These are phyloP conservation scores for Rotaria socialis DNA, from an alignment of 2,888 invertebrate species.

Conservation along the genomic window DNA sequence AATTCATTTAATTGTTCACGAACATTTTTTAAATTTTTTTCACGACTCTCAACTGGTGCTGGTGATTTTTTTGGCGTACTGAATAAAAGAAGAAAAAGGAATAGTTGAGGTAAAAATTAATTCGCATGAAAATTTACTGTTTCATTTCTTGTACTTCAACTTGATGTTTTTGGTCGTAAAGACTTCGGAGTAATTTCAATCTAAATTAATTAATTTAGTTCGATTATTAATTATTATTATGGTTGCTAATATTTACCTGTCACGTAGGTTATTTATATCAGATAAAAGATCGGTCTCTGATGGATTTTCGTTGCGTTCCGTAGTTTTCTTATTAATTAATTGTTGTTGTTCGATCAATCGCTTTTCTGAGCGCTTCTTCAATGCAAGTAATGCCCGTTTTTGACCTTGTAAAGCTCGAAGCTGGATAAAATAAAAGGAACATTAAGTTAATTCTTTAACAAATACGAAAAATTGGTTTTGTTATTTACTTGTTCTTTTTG, in stretches of 20 bases:
- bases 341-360: conserved; percentile 18
- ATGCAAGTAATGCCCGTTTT: background rate
- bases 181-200: conserved; percentile 3
- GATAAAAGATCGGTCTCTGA: conserved; percentile 11
- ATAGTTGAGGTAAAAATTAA: no score
- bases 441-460: background rate
- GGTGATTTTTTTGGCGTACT: background rate
- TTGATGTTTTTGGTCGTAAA: conserved; percentile 29
- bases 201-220: background rate
- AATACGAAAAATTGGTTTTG: background rate
- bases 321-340: background rate
- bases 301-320: background rate
- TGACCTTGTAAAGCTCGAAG: conserved; percentile 13
- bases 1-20: background rate
- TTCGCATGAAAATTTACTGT: background rate
- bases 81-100: no score
- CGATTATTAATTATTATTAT: no score
- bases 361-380: conserved; percentile 24
- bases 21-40: conserved; percentile 9
- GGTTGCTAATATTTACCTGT: background rate
- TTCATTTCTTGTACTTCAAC: background rate
- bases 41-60: background rate
- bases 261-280: background rate
- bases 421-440: background rate
- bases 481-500: conserved; percentile 30